Evolutionary conservation across 2,888 invertebrate species (phyloP).

Genomic region (Hetaerina titia): DNA sequence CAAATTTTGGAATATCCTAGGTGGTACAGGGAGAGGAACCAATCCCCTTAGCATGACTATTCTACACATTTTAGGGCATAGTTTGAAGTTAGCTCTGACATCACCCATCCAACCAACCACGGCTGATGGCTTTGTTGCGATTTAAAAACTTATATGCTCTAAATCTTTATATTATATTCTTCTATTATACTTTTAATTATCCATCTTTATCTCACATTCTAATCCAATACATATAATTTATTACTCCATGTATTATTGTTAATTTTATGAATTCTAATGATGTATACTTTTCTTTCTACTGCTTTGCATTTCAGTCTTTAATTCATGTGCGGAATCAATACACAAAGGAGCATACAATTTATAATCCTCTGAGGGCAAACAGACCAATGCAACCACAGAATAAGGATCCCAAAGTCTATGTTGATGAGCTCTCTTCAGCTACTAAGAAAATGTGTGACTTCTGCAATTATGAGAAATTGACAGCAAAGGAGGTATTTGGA

Average conservation of each 20-base stretch:
- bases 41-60: too few relatives aligned
- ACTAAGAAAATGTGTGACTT: conserved; percentile 75
- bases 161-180: too few relatives aligned
- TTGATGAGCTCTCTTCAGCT: conserved; percentile 73
- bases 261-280: neutral
- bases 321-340: conserved; percentile 71
- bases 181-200: too few relatives aligned
- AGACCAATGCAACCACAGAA: conserved; percentile 71
- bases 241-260: neutral
- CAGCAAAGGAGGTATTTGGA: conserved; percentile 76
- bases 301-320: conserved; percentile 70
- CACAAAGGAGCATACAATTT: conserved; percentile 72
- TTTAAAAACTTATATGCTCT: too few relatives aligned
- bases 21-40: too few relatives aligned
- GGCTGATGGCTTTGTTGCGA: too few relatives aligned
- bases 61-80: too few relatives aligned
- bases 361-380: conserved; percentile 72
- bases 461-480: conserved; percentile 74
- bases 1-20: too few relatives aligned
- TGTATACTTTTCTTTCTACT: neutral
- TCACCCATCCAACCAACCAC: too few relatives aligned
- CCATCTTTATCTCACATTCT: too few relatives aligned
- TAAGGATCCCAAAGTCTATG: conserved; percentile 71
- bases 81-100: too few relatives aligned
- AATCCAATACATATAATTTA: too few relatives aligned